Base-by-base conservation (phyloP, 1,140 invertebrate genomes). In the Oscheius sp. region DNA sequence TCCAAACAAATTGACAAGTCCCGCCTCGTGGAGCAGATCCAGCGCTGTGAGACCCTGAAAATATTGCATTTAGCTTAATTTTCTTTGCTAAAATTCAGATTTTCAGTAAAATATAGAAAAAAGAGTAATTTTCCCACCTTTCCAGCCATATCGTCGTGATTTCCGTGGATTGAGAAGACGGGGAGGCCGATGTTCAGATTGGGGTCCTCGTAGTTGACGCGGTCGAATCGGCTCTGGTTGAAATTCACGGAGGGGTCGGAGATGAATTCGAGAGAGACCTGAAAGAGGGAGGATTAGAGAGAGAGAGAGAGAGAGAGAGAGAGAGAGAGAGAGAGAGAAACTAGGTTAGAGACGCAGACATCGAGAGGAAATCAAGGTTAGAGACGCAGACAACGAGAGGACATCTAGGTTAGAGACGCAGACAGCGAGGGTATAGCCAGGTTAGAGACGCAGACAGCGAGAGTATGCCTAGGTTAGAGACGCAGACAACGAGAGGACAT, bases 131-230 rank as follows among this genome's bases (percentile, higher is more conserved):
- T n/a, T n/a, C 58, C 28, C 42, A 80, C 79, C 78, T 85, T 85
- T 84, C 90, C 93, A 83, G 91, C 91, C 45, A 95, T 93, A 87
- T 99, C 95, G 87, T 99, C 94, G 86, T 95, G 94, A 86, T 97
- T 99, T 76, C 94, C 95, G 87, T 93, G 93, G 81, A 95, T 93
- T 63, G 91, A 91, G 82, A 95, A 92, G 59, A 95, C 87, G 35
- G 93, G 94, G 82, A 95, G 90, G 31, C 89, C 89, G 76, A 96
- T 88, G 85, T 97, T 97, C 1, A 98, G 85, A 86, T 98, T 96
- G 4, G 91, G 90, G 88, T 98, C 94, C 86, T 95, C 91, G 86
- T 93, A 98, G 85, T 99, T 99, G 0, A 96, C 81, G 89, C 69
- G 85, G 85, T 73, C 91, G 88, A 84, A 90, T 77, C 74, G 82